Evolutionary conservation across 2,888 invertebrate species (phyloP).

Genomic region (Amphiduros pacificus): DNA sequence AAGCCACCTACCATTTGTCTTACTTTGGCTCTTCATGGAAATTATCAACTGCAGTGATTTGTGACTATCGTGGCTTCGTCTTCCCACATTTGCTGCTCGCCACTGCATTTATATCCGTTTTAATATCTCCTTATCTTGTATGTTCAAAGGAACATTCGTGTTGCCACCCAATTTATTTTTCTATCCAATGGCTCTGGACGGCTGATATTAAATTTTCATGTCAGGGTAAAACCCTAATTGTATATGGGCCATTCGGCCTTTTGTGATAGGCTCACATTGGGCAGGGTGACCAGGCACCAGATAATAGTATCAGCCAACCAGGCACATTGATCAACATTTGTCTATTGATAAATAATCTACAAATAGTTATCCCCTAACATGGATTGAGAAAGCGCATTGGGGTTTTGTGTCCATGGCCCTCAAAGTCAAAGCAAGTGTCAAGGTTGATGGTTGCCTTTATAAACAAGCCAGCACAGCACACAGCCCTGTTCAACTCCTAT

Average conservation of each 20-base stretch:
- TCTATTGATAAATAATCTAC: slow-evolving; percentile 16
- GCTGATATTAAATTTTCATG: slow-evolving; percentile 16
- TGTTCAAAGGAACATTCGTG: slow-evolving; percentile 17
- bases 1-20: slow-evolving; percentile 6
- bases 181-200: slow-evolving; percentile 1
- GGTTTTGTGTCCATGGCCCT: too few species aligned
- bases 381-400: too few species aligned
- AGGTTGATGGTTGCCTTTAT: too few species aligned
- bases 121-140: slow-evolving; percentile 18
- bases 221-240: slow-evolving; percentile 11
- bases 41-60: slow-evolving; percentile 9
- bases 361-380: slow-evolving; percentile 14
- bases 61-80: slow-evolving; percentile 5
- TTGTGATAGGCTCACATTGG: too few species aligned
- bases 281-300: background rate
- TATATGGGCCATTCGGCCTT: background rate
- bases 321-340: slow-evolving; percentile 15
- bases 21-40: slow-evolving; percentile 11
- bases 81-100: slow-evolving; percentile 1
- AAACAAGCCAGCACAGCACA: too few species aligned
- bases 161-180: slow-evolving; percentile 15
- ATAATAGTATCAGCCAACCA: slow-evolving; percentile 2
- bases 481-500: too few species aligned
- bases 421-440: too few species aligned
- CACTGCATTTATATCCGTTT: slow-evolving; percentile 17